phyloP scores from a whole-genome alignment of 2,113 vertebrate species.

The Rhea pennata region DNA sequence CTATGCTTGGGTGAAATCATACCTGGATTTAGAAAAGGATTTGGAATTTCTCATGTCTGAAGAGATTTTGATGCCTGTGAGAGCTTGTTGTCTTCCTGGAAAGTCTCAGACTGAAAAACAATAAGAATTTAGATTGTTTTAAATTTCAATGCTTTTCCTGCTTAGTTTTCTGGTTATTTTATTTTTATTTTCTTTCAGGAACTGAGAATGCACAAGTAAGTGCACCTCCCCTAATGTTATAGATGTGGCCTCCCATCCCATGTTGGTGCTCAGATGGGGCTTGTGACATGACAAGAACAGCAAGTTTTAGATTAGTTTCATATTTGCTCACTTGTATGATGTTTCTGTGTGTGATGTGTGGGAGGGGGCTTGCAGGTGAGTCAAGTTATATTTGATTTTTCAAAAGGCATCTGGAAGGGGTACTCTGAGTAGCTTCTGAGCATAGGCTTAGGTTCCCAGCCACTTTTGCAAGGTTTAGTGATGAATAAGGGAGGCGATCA shows the following conservation, averaged over 20 bases:
- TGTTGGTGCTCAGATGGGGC: neutral
- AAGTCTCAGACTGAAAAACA: neutral
- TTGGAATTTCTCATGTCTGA: neutral
- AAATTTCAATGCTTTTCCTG: neutral
- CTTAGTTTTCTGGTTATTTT: neutral
- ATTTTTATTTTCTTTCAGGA: neutral
- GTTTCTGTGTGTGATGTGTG: neutral
- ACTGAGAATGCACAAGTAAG: neutral
- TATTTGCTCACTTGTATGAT: neutral
- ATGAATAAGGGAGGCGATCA: neutral
- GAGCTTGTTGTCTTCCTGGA: neutral
- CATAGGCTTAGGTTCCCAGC: neutral
- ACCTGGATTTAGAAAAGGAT: neutral
- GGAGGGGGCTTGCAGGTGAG: neutral
- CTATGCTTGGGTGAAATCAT: neutral
- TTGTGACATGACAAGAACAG: neutral
- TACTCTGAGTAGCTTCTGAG: neutral
- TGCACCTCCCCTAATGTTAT: fast-evolving
- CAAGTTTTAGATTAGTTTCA: neutral
- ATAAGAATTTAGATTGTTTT: neutral
- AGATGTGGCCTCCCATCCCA: neutral
- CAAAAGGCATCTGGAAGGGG: neutral
- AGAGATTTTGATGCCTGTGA: neutral
- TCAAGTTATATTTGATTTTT: neutral
- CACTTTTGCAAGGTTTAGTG: neutral